phyloP scores from a whole-genome alignment of 2,888 invertebrate species.

The Odontocolon sp. region DNA sequence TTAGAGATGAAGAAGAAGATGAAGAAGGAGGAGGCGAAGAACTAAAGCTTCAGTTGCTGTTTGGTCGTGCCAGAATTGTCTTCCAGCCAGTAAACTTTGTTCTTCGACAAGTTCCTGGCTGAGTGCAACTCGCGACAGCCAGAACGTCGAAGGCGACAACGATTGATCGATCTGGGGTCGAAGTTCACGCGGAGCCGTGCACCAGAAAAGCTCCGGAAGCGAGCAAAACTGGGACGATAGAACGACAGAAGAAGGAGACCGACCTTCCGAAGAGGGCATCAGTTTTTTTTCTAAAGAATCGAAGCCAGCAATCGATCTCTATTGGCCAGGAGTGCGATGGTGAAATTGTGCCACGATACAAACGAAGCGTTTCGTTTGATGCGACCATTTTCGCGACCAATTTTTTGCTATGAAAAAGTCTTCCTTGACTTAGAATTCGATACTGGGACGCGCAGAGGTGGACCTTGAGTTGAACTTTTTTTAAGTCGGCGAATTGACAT shows the following conservation, averaged over 20 bases:
- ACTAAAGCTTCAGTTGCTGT: too few relatives aligned
- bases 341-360: conserved; percentile 17
- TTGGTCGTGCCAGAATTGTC: background rate
- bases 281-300: conserved; percentile 25
- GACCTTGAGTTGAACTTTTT: background rate
- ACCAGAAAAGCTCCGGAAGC: conserved; percentile 49
- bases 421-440: too few relatives aligned
- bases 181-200: conserved; percentile 35
- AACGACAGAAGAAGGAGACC: background rate
- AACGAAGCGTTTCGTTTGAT: background rate
- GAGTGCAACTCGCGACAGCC: conserved; percentile 26
- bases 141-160: conserved; percentile 30
- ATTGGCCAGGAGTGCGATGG: conserved; percentile 5
- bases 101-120: background rate
- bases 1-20: too few relatives aligned
- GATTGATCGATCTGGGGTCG: conserved; percentile 50
- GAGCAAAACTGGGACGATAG: conserved; percentile 57
- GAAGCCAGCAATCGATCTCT: conserved; percentile 34
- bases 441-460: background rate
- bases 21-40: too few relatives aligned
- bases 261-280: conserved; percentile 6
- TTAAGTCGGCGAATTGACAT: conserved; percentile 1
- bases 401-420: too few relatives aligned
- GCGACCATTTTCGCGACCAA: too few relatives aligned
- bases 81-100: conserved; percentile 4